A percentile compares a stretch with the other conserved stretches of the same genome.
phyloP scores from a whole-genome alignment of 1,140 invertebrate genomes.

The Tetramorium alpestre region DNA sequence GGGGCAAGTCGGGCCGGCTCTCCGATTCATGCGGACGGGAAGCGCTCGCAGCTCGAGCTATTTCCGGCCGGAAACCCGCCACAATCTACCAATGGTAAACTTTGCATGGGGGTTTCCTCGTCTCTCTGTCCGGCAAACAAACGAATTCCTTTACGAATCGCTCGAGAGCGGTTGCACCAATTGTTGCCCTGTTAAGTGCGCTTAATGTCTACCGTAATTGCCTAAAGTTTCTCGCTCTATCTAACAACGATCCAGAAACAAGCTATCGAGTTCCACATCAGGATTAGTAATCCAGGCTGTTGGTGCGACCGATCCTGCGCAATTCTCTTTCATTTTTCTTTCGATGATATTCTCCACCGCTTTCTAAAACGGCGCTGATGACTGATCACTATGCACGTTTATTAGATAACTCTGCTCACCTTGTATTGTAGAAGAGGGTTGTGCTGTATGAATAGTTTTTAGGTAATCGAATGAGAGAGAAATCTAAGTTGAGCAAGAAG shows the following conservation, averaged over 20 bases:
- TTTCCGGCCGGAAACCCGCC: constrained; percentile 88
- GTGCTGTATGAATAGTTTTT: constrained; percentile 27
- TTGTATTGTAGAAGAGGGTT: constrained; percentile 19
- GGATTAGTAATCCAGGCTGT: neutral
- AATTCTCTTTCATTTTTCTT: constrained; percentile 15
- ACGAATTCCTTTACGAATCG: constrained; percentile 9
- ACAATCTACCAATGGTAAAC: constrained; percentile 91
- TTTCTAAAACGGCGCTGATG: constrained; percentile 21
- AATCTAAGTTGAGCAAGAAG: constrained; percentile 20
- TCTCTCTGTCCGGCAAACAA: constrained; percentile 23
- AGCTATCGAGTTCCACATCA: neutral
- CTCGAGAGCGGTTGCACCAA: constrained; percentile 4
- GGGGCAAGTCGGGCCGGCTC: constrained; percentile 90
- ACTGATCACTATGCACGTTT: constrained; percentile 26
- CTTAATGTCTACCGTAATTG: constrained; percentile 39
- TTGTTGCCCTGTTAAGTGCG: constrained; percentile 12
- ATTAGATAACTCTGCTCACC: constrained; percentile 9
- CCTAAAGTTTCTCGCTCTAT: neutral
- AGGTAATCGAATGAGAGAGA: constrained; percentile 2
- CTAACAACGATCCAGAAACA: neutral
- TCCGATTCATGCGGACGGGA: constrained; percentile 85
- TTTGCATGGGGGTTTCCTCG: constrained; percentile 80
- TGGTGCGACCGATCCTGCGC: constrained; percentile 30
- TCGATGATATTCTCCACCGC: constrained; percentile 1
- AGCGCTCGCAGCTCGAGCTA: constrained; percentile 90